Base-by-base conservation (phyloP, 2,113 vertebrate genomes). In the Thinocorus orbignyianus region DNA sequence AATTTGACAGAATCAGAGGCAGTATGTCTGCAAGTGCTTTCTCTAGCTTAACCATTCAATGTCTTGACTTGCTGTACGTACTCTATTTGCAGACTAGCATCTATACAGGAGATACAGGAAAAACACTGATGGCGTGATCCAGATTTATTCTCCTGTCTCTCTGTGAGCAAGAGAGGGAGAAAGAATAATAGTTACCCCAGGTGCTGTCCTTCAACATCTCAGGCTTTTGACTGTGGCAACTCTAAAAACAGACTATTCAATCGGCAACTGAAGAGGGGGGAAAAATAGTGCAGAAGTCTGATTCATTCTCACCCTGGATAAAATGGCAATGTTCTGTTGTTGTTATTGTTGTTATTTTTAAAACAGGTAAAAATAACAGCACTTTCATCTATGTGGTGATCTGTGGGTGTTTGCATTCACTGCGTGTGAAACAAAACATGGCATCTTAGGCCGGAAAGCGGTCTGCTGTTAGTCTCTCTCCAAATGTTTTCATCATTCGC, bases 311-410 rank as follows among this genome's bases (percentile, higher is more conserved):
- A 90, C 71, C 88, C 76, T 79, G 92, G 86, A 90, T 95, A 79
- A 84, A 94, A 30, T 51, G 86, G 60, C 90, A 88, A 2, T 68
- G 86, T 86, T 94, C 89, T 93, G 69, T 87, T 93, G 72, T 93
- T 93, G 90, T 94, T 92, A 48, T 81, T 92, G 81, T 86, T 97
- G 92, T 95, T 97, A 97, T 97, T 97, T 97, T 96, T 97, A 51
- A 92, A 85, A 42, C 86, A 73, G 87, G 90, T 96, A 94, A 97
- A 97, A 97, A 97, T 96, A 97, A 74, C 87, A 82, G 89, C 54
- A 8, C 77, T 93, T 86, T 58, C 58, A 33, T 90, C 62, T 92
- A 49, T 5, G 4, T 70, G 93, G 93, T 74, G 80, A 57, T 95
- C 49, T 26, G 93, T 96, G 96, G 96, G 93, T 22, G 96, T 89